Evolutionary conservation across 2,797 vertebrate species (phyloP).

Genomic region (Amblyraja radiata): DNA sequence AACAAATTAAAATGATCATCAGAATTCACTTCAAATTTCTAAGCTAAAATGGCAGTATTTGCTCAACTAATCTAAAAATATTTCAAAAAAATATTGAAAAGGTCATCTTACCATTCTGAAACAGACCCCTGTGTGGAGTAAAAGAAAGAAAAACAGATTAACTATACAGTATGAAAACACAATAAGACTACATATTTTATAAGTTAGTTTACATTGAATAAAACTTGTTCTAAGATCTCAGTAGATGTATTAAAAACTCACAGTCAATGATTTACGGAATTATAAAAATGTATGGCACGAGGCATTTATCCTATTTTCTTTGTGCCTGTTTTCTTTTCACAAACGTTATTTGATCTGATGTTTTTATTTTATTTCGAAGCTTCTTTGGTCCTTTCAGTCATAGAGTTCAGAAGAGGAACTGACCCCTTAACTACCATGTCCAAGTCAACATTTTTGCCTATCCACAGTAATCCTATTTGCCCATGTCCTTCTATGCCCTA

Average conservation of each 20-base stretch:
- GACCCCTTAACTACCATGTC: no score
- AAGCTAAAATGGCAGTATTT: background rate
- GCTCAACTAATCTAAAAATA: background rate
- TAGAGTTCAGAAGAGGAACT: no score
- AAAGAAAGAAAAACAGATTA: constrained; percentile 40
- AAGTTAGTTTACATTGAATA: background rate
- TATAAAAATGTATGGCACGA: no score
- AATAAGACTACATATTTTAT: background rate
- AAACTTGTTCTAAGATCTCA: background rate
- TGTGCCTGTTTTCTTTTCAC: background rate
- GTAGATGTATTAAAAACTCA: background rate
- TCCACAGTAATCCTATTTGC: no score
- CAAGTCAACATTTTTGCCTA: no score
- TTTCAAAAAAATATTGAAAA: background rate
- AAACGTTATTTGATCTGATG: background rate
- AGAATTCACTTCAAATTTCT: background rate
- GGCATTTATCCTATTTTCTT: no score
- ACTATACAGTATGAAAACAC: background rate
- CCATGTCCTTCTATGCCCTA: no score
- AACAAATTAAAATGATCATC: background rate
- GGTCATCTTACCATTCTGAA: constrained; percentile 83
- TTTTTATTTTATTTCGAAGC: background rate
- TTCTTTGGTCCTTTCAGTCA: background rate
- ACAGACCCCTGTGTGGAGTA: constrained; percentile 70
- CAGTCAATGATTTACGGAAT: no score